These are phyloP conservation scores for Isotomurus palustris DNA, from an alignment of 2,888 invertebrate species.

Conservation along the genomic window DNA sequence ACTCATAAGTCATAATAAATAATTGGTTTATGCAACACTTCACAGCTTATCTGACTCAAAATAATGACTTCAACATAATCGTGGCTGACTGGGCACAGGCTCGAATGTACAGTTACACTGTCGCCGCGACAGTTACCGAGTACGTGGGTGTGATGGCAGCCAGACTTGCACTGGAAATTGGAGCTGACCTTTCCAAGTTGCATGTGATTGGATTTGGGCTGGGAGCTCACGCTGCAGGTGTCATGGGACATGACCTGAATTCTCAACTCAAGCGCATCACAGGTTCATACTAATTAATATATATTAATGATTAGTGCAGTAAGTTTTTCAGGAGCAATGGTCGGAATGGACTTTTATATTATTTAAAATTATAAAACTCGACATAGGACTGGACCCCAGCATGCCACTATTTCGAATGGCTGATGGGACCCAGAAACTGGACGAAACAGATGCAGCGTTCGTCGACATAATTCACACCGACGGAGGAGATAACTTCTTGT, in stretches of 20 bases:
- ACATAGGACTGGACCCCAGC: conserved; percentile 33
- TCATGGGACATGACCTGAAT: conserved; percentile 36
- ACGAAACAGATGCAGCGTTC: conserved; percentile 26
- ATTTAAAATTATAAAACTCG: not conserved
- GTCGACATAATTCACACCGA: conserved; percentile 29
- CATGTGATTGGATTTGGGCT: conserved; percentile 46
- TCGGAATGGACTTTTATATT: not conserved
- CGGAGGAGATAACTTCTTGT: conserved; percentile 35
- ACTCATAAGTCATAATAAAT: not conserved
- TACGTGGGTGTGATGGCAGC: conserved; percentile 35
- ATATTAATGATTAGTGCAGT: not conserved
- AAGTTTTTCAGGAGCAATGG: not conserved
- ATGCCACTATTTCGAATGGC: conserved; percentile 35
- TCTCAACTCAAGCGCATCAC: conserved; percentile 34
- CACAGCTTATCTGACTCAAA: conserved; percentile 6
- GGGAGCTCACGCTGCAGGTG: conserved; percentile 40
- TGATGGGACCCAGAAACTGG: conserved; percentile 26
- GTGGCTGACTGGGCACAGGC: conserved; percentile 41
- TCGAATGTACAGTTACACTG: conserved; percentile 33
- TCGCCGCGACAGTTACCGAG: conserved; percentile 35
- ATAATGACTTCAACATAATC: conserved; percentile 34
- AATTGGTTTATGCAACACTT: too few species aligned
- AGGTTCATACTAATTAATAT: conserved; percentile 16
- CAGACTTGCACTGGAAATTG: conserved; percentile 23
- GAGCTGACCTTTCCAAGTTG: conserved; percentile 27